Base-by-base conservation (phyloP, 2,113 vertebrate genomes). In the Grammomys surdaster region DNA sequence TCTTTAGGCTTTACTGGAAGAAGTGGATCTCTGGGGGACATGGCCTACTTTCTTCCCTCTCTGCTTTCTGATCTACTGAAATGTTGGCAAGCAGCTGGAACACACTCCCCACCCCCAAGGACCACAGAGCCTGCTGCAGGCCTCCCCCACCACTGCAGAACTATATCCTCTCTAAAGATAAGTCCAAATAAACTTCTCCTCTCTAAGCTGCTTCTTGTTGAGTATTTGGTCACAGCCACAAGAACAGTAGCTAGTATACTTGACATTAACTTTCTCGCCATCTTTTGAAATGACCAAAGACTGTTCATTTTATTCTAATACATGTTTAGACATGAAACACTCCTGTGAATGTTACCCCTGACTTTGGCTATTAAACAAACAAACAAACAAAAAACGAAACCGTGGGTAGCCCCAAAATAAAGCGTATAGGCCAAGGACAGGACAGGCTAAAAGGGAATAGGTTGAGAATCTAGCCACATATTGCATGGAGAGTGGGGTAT, bases 401-500 rank as follows among this genome's bases (percentile, higher is more conserved):
- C n/a, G 1, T 3, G 28, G 91, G 36, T 16, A 36, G 9, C 16
- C 22, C 48, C 31, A 70, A 36, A 69, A 20, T 7, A 65, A 9
- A n/a, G 16, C 20, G 48, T 26, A 1, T 2, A 63, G 86, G 56
- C 5, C 5, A n/a, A 48, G n/a, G 40, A 13, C 63, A 13, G 2
- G 58, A 28, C 46, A 7, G 28, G 11, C 2, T 9, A 14, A 65
- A 58, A 4, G 36, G 77, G 36, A 33, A 16, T 16, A 0, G 2
- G 0, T 1, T 17, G 72, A 58, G 56, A 36, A 33, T 2, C 3
- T 4, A 28, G 12, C 13, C 48, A 73, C 58, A 3, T 0, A 43
- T 0, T 7, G 8, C 10, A n/a, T 0, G 0, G 36, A 89, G 9
- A 76, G 36, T 40, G 40, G 31, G 17, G 26, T 14, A 9, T 17